Evolutionary conservation across 30 jellyfish, hydroid and myxozoan species (phyloP).

Genomic region (Catostylus mosaicus): DNA sequence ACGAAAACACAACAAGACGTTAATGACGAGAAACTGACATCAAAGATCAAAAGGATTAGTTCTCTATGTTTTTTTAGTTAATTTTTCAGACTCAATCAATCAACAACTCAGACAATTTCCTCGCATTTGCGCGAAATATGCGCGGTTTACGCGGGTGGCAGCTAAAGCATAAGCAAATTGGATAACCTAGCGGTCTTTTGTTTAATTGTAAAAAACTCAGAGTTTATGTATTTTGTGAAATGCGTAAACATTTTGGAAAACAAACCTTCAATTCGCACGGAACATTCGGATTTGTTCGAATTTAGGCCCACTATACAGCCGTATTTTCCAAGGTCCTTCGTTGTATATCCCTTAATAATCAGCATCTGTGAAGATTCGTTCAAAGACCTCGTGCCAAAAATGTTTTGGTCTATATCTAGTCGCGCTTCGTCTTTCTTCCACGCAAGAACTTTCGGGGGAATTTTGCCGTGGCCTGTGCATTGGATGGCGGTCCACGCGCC

Average conservation of each 20-base stretch:
- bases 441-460: constrained; percentile 64
- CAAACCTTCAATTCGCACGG: constrained; percentile 66
- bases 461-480: constrained; percentile 69
- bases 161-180: no score
- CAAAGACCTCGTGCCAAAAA: constrained; percentile 18
- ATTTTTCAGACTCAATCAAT: not conserved
- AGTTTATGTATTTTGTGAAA: not conserved
- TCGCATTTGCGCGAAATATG: not conserved
- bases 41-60: no score
- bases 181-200: not conserved
- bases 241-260: constrained; percentile 7
- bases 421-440: constrained; percentile 73
- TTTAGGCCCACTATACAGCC: constrained; percentile 77
- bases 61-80: no score
- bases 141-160: no score
- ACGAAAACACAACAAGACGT: no score
- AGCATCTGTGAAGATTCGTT: constrained; percentile 49
- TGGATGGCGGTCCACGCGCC: constrained; percentile 76
- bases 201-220: not conserved
- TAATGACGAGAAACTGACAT: no score
- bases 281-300: constrained; percentile 55
- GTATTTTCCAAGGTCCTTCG: constrained; percentile 69
- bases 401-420: constrained; percentile 13
- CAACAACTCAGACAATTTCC: constrained; percentile 22
- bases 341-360: constrained; percentile 49